Conservation (phyloP, 2,888 invertebrate species). For the Cephalotes varians region DNA sequence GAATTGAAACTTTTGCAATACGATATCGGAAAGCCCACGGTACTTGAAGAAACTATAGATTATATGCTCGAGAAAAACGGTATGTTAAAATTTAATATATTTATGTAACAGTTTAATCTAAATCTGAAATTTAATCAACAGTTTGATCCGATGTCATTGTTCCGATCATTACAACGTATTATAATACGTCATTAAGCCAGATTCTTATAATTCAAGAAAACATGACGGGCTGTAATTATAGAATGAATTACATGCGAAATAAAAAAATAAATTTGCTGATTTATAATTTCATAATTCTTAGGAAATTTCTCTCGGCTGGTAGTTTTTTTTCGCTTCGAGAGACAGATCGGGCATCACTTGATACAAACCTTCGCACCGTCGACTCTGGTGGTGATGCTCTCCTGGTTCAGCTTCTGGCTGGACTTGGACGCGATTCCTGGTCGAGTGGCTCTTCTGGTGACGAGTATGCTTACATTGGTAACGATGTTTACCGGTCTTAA, state of each 20-base stretch:
- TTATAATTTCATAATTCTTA: constrained; percentile 77
- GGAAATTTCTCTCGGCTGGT: constrained; percentile 93
- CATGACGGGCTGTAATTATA: not conserved
- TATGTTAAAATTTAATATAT: constrained; percentile 76
- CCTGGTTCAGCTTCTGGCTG: constrained; percentile 96
- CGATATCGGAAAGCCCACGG: constrained; percentile 91
- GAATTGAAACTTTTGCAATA: constrained; percentile 93
- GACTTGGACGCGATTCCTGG: constrained; percentile 95
- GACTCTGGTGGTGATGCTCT: constrained; percentile 92
- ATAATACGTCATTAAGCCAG: not conserved
- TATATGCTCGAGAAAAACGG: constrained; percentile 93
- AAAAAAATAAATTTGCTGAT: not conserved
- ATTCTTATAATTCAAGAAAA: not conserved
- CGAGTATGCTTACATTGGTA: constrained; percentile 93
- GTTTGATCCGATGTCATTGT: not conserved
- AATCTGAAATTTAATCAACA: not conserved
- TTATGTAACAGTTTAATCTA: not conserved
- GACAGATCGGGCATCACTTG: constrained; percentile 94
- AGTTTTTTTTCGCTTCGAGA: constrained; percentile 93
- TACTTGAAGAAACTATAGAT: constrained; percentile 90
- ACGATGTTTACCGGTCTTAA: constrained; percentile 95
- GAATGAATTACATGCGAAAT: not conserved
- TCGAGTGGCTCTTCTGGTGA: constrained; percentile 92
- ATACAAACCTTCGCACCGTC: constrained; percentile 95
- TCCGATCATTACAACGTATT: not conserved